A percentile compares a stretch with the other conserved stretches of the same genome.
These are phyloP conservation scores for Sitta carolinensis DNA, from an alignment of 2,797 vertebrate species.

Conservation along the genomic window DNA sequence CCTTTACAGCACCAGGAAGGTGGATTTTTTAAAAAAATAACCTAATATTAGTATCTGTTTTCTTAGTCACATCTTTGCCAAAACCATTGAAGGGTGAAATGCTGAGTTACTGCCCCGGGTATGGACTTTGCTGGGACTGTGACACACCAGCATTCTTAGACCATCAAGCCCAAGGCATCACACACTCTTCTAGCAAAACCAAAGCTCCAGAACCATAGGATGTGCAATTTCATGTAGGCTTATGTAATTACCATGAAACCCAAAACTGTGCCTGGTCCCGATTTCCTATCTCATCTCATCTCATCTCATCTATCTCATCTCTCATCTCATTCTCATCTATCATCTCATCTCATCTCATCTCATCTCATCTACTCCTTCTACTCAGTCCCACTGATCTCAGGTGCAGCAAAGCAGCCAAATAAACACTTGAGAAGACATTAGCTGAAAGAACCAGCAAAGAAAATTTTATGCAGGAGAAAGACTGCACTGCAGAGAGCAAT, in stretches of 20 bases:
- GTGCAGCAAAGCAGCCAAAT: background rate
- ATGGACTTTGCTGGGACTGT: background rate
- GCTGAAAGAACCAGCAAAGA: background rate
- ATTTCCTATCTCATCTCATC: background rate
- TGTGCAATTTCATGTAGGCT: background rate
- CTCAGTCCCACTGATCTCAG: background rate
- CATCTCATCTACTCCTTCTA: background rate
- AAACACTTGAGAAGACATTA: background rate
- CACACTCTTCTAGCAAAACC: background rate
- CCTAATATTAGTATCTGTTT: background rate
- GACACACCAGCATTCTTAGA: background rate
- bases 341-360: too few species aligned
- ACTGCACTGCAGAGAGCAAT: background rate
- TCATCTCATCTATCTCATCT: background rate
- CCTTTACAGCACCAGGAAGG: background rate
- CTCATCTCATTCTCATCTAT: too few species aligned
- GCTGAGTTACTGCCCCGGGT: background rate
- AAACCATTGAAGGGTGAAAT: background rate
- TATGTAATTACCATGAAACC: background rate
- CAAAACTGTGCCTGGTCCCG: background rate
- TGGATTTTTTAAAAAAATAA: background rate
- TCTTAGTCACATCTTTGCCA: background rate
- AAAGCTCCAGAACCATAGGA: background rate
- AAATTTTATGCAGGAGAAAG: background rate
- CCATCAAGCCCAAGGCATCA: background rate